Evolutionary conservation across 2,888 invertebrate species (phyloP), one percentile per base, ranked within the genome.

Genomic region (Didymodactylos carnosus): DNA sequence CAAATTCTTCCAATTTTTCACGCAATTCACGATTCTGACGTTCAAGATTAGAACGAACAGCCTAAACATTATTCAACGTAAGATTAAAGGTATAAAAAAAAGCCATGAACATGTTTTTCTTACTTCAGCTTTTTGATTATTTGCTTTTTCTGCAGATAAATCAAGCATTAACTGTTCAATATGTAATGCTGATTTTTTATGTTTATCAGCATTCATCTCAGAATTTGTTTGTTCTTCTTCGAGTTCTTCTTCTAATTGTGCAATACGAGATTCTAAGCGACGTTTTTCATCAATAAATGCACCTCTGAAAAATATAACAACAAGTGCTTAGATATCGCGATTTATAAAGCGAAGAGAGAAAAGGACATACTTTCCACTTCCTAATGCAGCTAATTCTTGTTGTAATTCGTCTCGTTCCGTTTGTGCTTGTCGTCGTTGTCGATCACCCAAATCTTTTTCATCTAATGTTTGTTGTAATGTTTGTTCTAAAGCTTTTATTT

Each of bases 211-310:
- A 76, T 91, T 86, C 76, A 92, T 88, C 85, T 97, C 97, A 74
- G 89, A 89, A 83, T 91, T 94, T 78, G 89, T 90, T 84, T 95
- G 94, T 83, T 97, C 95, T 81, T 98, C 97, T 79, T 98, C 98
- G 29, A 98, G 86, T 82, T 97, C 95, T 80, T 98, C 97, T 81
- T 98, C 97, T 7, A 98, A 87, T 13, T 93, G 89, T 27, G 90
- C 88, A 82, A 98, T 94, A 83, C 93, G 88, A 70, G 92, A 91
- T 83, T 98, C 98, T 72, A 97, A 86, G 1, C 95, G 89, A 76
- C 94, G 89, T 86, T 97, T 97, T 82, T 98, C 98, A 75, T 83
- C 83, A 51, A 80, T 71, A 76, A 81, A 76, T 79, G 97, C 92
- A 49, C 35, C 27, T 10, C 62, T 62, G 10, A 62, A 16, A 19